phyloP scores from a whole-genome alignment of 1,140 invertebrate species.

The Halyomorpha halys region DNA sequence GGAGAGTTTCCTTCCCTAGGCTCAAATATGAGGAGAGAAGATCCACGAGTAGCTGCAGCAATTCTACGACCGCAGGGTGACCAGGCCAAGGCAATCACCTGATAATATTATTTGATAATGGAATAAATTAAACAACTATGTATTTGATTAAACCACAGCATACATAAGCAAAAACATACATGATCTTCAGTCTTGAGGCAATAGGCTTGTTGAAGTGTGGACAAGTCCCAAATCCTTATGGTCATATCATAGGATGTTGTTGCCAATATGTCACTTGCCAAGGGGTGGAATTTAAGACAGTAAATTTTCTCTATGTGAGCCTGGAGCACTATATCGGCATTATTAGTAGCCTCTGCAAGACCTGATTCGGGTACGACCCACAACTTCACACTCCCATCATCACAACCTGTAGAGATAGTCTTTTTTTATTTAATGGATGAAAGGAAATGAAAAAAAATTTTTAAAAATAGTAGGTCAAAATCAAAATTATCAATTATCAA shows the following conservation, averaged over 20 bases:
- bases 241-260: constrained; percentile 82
- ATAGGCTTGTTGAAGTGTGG: constrained; percentile 35
- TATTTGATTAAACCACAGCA: constrained; percentile 26
- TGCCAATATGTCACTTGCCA: constrained; percentile 71
- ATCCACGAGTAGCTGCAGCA: constrained; percentile 81
- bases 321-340: constrained; percentile 45
- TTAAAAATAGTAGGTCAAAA: no score
- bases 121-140: no score
- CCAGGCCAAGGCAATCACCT: constrained; percentile 84
- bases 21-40: constrained; percentile 70
- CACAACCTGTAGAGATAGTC: constrained; percentile 48
- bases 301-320: constrained; percentile 85
- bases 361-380: constrained; percentile 68
- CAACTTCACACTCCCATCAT: constrained; percentile 75
- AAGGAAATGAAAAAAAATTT: no score
- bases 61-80: constrained; percentile 75
- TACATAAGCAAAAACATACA: neutral
- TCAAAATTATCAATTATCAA: no score
- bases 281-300: constrained; percentile 80
- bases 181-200: constrained; percentile 24
- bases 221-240: constrained; percentile 73
- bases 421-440: no score
- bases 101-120: constrained; percentile 23
- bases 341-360: constrained; percentile 58
- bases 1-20: constrained; percentile 56